Conservation (phyloP, 2,113 vertebrate species). For the Salvator merianae region DNA sequence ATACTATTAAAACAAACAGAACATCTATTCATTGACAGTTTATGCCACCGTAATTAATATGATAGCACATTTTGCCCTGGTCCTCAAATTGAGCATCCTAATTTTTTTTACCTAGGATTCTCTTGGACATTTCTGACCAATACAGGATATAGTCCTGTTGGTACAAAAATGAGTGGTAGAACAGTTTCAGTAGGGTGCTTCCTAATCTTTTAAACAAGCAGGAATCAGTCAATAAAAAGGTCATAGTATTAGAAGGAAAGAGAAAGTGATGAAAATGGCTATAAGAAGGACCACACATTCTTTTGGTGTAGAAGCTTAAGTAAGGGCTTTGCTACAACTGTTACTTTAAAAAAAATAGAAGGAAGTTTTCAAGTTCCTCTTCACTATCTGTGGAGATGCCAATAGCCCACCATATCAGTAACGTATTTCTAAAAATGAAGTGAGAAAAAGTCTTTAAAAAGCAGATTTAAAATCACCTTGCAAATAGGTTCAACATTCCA, state of each 20-base stretch:
- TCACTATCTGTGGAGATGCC: not conserved
- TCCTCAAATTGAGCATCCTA: not conserved
- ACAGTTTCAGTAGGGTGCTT: not conserved
- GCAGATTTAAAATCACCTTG: not conserved
- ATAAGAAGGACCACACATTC: not conserved
- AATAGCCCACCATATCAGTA: not conserved
- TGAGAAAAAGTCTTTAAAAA: not conserved
- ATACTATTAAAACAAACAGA: slow-evolving; percentile 8
- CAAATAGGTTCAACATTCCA: slow-evolving; percentile 9
- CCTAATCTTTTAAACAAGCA: not conserved
- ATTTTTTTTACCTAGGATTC: not conserved
- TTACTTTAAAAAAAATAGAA: not conserved
- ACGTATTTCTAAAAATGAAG: not conserved
- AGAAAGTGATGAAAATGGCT: not conserved
- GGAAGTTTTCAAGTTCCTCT: not conserved
- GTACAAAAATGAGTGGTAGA: not conserved
- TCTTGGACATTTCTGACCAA: not conserved
- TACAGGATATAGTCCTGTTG: no score
- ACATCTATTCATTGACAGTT: slow-evolving; percentile 23
- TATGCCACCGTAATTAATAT: not conserved
- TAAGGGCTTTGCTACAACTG: not conserved
- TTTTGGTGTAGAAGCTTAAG: not conserved
- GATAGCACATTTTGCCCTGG: not conserved
- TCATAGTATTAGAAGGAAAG: not conserved
- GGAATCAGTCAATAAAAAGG: not conserved